These are phyloP conservation scores for Heliopora coerulea DNA, from an alignment of 92 coral and sea anemone species.

Conservation along the genomic window DNA sequence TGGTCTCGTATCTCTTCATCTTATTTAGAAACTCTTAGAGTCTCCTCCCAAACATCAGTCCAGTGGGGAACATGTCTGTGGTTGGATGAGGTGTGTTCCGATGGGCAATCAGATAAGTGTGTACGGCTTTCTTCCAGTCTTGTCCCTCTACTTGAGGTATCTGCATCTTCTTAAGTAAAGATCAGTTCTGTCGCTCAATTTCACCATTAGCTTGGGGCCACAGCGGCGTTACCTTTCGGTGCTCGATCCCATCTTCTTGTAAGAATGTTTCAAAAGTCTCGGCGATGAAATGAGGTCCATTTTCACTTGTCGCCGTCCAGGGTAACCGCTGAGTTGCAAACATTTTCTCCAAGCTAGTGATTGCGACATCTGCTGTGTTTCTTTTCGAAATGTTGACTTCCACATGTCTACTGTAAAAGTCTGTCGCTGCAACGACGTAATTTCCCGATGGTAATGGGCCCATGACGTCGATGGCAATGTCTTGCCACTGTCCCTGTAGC, in stretches of 20 bases:
- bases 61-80: too few species aligned
- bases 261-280: conserved; percentile 23
- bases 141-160: conserved; percentile 40
- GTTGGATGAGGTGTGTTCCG: too few species aligned
- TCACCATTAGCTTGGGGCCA: too few species aligned
- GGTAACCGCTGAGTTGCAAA: conserved; percentile 53
- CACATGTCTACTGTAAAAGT: conserved; percentile 53
- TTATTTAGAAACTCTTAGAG: conserved; percentile 8
- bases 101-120: conserved; percentile 53
- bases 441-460: conserved; percentile 27
- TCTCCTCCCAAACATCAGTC: conserved; percentile 49
- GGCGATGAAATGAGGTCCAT: conserved; percentile 52
- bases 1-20: conserved; percentile 50
- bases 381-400: conserved; percentile 34
- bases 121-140: conserved; percentile 33
- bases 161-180: conserved; percentile 52
- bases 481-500: conserved; percentile 53
- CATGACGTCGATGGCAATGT: too few species aligned
- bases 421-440: conserved; percentile 35
- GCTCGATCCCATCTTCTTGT: conserved; percentile 44
- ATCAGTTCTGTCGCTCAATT: conserved; percentile 52
- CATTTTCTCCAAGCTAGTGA: conserved; percentile 26
- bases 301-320: conserved; percentile 42
- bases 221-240: conserved; percentile 37
- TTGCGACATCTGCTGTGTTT: conserved; percentile 11